Evolutionary conservation across 2,797 vertebrate genomes (phyloP).

Genomic region (Poeciliopsis turneri): DNA sequence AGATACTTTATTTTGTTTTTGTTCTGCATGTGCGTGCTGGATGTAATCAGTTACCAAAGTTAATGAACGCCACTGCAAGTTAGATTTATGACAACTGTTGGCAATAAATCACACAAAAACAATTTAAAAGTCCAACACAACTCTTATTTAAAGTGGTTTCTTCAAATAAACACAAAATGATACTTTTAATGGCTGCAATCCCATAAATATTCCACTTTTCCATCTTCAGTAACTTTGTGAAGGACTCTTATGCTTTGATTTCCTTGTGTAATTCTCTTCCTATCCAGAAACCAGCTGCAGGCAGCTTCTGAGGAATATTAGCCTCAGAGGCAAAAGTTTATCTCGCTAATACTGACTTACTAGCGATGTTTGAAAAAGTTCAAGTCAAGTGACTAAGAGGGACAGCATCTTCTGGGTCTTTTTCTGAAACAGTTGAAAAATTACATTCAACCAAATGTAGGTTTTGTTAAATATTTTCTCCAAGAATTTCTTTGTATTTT

Average conservation of each 20-base stretch:
- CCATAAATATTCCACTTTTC: background rate
- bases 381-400: background rate
- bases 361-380: background rate
- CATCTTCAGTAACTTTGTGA: background rate
- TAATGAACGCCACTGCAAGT: background rate
- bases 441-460: background rate
- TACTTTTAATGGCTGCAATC: background rate
- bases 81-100: background rate
- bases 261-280: background rate
- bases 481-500: background rate
- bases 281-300: background rate
- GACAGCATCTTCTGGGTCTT: background rate
- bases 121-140: background rate
- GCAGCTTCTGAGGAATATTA: background rate
- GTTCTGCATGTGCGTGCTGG: background rate
- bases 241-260: background rate
- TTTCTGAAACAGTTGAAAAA: background rate
- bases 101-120: background rate
- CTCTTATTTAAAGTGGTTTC: background rate
- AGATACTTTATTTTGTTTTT: background rate
- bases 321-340: background rate
- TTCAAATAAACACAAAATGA: background rate
- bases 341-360: background rate
- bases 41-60: background rate
- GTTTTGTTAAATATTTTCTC: background rate